Percentiles rank a stretch among this genome's conserved stretches.
phyloP scores from a whole-genome alignment of 2,113 vertebrate genomes.

The Salminus brasiliensis region DNA sequence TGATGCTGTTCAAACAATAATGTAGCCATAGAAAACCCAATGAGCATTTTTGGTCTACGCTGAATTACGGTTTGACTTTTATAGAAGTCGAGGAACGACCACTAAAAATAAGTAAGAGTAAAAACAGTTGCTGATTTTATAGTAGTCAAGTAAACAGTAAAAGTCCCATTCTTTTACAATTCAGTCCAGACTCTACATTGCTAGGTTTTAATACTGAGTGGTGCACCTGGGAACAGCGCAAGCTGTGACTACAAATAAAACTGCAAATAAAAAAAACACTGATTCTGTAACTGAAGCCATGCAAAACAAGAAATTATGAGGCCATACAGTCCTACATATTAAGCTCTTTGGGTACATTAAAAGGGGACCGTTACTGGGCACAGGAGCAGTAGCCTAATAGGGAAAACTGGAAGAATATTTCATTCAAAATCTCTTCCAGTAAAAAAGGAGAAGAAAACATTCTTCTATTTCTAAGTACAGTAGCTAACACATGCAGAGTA shows the following conservation, averaged over 20 bases:
- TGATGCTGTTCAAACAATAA: not conserved
- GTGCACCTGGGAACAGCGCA: not conserved
- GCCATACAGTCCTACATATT: not conserved
- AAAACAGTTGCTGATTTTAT: not conserved
- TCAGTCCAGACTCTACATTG: not conserved
- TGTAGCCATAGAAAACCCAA: not conserved
- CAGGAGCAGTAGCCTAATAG: not conserved
- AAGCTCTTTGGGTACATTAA: not conserved
- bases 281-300: constrained; percentile 13
- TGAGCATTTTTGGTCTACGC: too few species aligned
- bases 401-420: not conserved
- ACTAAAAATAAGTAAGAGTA: not conserved
- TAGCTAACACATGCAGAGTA: not conserved
- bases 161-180: not conserved
- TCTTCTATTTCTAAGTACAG: not conserved
- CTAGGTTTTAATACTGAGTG: not conserved
- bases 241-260: constrained; percentile 31
- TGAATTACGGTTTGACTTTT: not conserved
- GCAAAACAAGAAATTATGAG: constrained; percentile 15
- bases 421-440: not conserved
- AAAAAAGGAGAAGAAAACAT: not conserved
- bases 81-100: not conserved
- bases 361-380: not conserved
- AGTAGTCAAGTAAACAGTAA: constrained; percentile 17
- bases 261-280: constrained; percentile 2